Base-by-base conservation (phyloP, 2,797 vertebrate genomes). In the Parauchenoglanis punctatus region DNA sequence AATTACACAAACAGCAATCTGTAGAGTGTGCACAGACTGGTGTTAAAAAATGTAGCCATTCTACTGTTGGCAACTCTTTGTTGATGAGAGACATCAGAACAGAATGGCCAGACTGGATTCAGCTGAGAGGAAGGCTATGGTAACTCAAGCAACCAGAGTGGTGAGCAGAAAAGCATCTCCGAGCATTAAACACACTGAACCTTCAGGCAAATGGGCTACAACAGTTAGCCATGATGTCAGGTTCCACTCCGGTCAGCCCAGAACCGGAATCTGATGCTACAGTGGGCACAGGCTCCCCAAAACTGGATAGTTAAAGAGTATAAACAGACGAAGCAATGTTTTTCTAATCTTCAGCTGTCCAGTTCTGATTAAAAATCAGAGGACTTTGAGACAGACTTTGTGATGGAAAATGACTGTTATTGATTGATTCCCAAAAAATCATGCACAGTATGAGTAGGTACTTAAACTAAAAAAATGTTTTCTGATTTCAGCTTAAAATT, bases 111-210 rank as follows among this genome's bases (percentile, higher is more conserved):
- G 35, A 44, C 23, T 61, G 23, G 20, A 81, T 61, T 12, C 11
- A 44, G 23, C 76, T 58, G 78, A 63, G 23, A 63, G 35, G 56
- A 58, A 58, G 18, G 56, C 20, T 59, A 13, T 44, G 56, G 23
- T 63, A 81, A 61, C 58, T 63, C 58, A 80, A 80, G 56, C 77
- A 20, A 80, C 49, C 8, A 81, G 40, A 63, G 58, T 20, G 11
- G 31, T 61, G 31, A 59, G 58, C 13, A 46, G 58, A 81, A 63
- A 61, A 25, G 78, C 58, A 81, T 44, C 58, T 44, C 35, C 2
- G 23, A 7, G 78, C 58, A 81, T 23, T 40, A 59, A 40, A 56
- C 18, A 59, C 56, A 81, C 31, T 61, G 11, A 61, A 58, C 28
- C 54, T 78, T 20, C 8, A 78, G 52, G 52, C 49, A 80, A 80